phyloP scores from a whole-genome alignment of 37 sponge, comb jelly and placozoan genomes.

The Cladorhizidae sp. region DNA sequence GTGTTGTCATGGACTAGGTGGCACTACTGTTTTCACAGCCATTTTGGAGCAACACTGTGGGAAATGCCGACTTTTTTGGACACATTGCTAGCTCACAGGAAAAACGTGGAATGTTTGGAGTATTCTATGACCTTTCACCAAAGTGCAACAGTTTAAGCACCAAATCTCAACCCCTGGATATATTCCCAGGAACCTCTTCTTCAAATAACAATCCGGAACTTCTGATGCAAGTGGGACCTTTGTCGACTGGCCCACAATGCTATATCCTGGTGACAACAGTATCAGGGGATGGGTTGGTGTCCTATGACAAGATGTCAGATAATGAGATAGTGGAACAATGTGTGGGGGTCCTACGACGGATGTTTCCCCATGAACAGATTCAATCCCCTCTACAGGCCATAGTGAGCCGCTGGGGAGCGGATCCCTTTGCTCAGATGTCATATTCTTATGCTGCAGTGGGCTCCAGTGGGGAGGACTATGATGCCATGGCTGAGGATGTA shows the following conservation, averaged over 20 bases:
- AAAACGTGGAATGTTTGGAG: constrained; percentile 75
- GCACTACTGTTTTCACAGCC: constrained; percentile 69
- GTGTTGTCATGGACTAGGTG: constrained; percentile 40
- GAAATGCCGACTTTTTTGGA: constrained; percentile 86
- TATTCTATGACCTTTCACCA: constrained; percentile 83
- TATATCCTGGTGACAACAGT: constrained; percentile 76
- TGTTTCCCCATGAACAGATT: constrained; percentile 79
- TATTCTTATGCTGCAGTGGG: constrained; percentile 86
- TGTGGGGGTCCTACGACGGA: constrained; percentile 49
- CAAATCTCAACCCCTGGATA: too few species aligned
- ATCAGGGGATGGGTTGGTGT: constrained; percentile 67
- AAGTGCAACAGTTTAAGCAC: not conserved
- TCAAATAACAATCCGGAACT: not conserved
- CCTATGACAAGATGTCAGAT: constrained; percentile 47
- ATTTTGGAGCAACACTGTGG: constrained; percentile 76
- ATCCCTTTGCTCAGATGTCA: constrained; percentile 79
- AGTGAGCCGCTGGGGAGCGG: constrained; percentile 77
- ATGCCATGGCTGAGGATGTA: constrained; percentile 72
- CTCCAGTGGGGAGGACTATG: constrained; percentile 77
- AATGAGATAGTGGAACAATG: constrained; percentile 47
- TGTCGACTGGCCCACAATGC: too few species aligned
- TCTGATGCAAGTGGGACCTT: too few species aligned
- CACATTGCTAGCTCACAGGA: constrained; percentile 48
- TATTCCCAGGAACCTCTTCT: too few species aligned
- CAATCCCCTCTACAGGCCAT: constrained; percentile 47